Evolutionary conservation across 2,113 vertebrate genomes (phyloP), one percentile per base, ranked within the genome.

Genomic region (Vicugna pacos): DNA sequence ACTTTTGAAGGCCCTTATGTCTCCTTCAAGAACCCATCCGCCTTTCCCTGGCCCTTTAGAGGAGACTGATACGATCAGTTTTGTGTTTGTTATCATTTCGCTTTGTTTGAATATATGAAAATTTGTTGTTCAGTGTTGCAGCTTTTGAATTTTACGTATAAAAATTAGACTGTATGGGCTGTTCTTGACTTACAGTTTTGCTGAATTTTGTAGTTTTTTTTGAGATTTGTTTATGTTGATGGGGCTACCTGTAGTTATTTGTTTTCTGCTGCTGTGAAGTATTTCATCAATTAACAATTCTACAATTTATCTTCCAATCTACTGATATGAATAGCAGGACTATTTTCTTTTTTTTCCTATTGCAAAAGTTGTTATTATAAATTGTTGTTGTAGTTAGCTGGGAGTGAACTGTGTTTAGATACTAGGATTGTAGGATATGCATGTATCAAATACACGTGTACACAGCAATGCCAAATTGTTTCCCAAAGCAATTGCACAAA

Each of bases 131-230:
- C 15, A 2, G 1, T 50, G 35, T 80, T 46, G 1, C 32, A 88
- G 35, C 16, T 77, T 95, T 93, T 88, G 16, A 42, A 84, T 38
- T 56, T 88, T 80, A 52, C 75, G 30, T 75, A 46, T 73, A 88
- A 73, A 38, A 79, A 35, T 60, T 76, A 38, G 52, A 56, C 8
- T 69, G 2, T 52, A 19, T 30, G 6, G 52, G 50, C 8, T 77
- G 12, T 5, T 93, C 35, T 77, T 91, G 58, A 60, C 42, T 62
- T 84, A 14, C 17, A 52, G 65, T 92, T 95, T 91, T 76, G 6
- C 52, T 62, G 48, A 56, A 19, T 77, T 84, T 76, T 82, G 28
- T 94, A 58, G 56, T n/a, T 81, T 92, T 75, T 48, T 75, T 52
- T 69, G 24, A 95, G 56, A 48, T 92, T 92, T 85, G 73, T 17